A percentile compares a stretch with the other conserved stretches of the same genome.
Evolutionary conservation across 2,113 vertebrate species (phyloP).

Genomic region (Henicopernis longicauda): DNA sequence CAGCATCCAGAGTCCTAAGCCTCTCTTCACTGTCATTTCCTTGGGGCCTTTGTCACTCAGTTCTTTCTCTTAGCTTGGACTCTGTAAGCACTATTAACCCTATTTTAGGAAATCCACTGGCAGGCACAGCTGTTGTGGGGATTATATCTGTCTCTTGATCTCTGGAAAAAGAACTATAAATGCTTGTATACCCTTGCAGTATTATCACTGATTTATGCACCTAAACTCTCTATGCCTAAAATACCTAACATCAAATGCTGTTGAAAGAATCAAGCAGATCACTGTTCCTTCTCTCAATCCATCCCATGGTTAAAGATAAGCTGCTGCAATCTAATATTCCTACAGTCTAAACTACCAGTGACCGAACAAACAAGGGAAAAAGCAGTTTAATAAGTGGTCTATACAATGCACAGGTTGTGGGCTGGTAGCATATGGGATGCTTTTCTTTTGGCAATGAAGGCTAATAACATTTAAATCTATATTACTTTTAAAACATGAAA

Average conservation of each 20-base stretch:
- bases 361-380: background rate
- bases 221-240: background rate
- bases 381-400: background rate
- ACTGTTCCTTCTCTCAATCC: background rate
- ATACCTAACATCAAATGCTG: background rate
- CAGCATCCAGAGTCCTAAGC: background rate
- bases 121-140: background rate
- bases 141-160: background rate
- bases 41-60: background rate
- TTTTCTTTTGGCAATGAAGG: background rate
- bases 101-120: background rate
- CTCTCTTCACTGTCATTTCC: background rate
- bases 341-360: background rate
- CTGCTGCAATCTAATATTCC: background rate
- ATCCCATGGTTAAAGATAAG: background rate
- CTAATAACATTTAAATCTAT: background rate
- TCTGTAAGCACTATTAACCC: background rate
- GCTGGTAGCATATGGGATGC: background rate
- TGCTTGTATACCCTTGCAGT: background rate
- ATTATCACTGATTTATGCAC: background rate
- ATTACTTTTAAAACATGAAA: background rate
- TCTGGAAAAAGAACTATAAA: background rate
- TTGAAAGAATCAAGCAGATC: background rate
- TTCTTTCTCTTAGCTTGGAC: background rate
- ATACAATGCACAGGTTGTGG: background rate